phyloP scores from a whole-genome alignment of 2,113 vertebrate genomes.

The Dipodomys merriami region DNA sequence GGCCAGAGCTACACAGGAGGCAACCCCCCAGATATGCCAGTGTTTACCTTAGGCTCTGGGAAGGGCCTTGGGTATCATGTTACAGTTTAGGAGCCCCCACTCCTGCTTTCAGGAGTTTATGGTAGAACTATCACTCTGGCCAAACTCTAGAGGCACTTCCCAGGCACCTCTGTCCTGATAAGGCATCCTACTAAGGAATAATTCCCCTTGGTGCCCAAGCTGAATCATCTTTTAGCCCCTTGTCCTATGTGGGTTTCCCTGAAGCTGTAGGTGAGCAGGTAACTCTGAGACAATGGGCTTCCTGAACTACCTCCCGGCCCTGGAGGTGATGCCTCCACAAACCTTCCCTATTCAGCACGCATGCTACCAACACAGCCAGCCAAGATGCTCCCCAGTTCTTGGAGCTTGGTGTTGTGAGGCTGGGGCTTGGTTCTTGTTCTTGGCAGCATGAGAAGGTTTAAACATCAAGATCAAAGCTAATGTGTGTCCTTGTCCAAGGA shows the following conservation, averaged over 20 bases:
- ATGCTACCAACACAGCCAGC: accelerated
- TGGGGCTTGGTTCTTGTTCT: background rate
- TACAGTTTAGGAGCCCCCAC: background rate
- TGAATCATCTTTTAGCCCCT: background rate
- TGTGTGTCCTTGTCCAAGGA: background rate
- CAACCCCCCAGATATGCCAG: background rate
- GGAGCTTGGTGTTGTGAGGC: background rate
- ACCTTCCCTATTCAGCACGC: background rate
- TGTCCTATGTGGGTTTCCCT: background rate
- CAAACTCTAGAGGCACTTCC: background rate
- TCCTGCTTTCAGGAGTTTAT: background rate
- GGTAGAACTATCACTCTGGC: background rate
- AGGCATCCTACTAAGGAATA: background rate
- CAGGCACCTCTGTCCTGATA: background rate
- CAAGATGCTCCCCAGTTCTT: background rate
- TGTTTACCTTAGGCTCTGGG: background rate
- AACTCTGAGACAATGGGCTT: background rate
- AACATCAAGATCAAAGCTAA: background rate
- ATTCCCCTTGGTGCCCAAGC: background rate
- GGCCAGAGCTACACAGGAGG: background rate
- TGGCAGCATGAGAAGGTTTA: background rate
- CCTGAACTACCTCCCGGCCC: background rate
- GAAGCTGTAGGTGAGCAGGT: background rate
- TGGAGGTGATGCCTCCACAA: background rate
- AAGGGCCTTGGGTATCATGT: background rate